These are phyloP conservation scores for Hetaerina titia DNA, from an alignment of 2,888 invertebrate genomes.

Conservation along the genomic window DNA sequence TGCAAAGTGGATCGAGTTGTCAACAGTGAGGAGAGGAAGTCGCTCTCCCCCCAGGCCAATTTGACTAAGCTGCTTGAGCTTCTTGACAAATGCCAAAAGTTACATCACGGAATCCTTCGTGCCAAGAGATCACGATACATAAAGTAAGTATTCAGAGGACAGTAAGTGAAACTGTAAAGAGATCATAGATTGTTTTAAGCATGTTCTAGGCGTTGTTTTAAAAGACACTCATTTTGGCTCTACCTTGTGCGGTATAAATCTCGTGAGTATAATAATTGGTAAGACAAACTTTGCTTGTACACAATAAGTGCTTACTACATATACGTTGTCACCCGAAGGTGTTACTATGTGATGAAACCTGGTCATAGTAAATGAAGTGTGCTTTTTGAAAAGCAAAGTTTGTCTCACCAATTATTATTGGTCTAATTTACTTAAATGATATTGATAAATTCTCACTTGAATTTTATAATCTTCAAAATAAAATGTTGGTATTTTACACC, in stretches of 20 bases:
- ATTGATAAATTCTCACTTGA: no score
- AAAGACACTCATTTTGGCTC: no score
- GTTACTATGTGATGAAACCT: neutral
- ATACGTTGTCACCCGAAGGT: no score
- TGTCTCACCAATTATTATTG: neutral
- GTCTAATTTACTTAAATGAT: neutral
- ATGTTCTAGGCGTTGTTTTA: no score
- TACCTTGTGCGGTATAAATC: no score
- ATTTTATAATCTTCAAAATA: no score
- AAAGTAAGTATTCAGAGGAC: slow-evolving; percentile 73
- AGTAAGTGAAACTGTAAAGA: neutral
- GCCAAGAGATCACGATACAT: slow-evolving; percentile 81
- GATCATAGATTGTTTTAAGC: neutral
- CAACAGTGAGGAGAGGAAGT: slow-evolving; percentile 74
- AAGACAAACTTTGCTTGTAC: no score
- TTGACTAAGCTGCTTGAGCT: slow-evolving; percentile 81
- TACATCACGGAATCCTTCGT: slow-evolving; percentile 81
- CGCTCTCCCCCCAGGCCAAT: slow-evolving; percentile 76
- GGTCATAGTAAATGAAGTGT: neutral
- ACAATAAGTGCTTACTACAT: no score
- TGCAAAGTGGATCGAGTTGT: slow-evolving; percentile 75
- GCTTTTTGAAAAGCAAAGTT: neutral
- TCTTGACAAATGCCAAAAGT: slow-evolving; percentile 81
- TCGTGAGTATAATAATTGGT: no score
- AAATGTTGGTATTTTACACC: no score